These are phyloP conservation scores for Prunella strophiata DNA, from an alignment of 2,797 vertebrate species.

Conservation along the genomic window DNA sequence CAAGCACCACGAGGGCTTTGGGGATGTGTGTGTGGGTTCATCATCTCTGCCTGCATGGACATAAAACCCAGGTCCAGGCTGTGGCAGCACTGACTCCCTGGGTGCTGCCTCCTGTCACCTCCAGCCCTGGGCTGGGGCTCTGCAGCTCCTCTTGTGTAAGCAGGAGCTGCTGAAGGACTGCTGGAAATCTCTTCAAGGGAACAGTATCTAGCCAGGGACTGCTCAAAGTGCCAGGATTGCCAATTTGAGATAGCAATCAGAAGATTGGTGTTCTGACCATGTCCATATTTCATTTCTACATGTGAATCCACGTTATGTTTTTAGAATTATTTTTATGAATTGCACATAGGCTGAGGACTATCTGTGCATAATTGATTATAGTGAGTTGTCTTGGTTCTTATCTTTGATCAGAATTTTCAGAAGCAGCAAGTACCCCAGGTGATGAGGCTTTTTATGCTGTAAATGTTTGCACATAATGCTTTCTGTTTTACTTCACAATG, in stretches of 20 bases:
- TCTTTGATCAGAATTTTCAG: constrained; percentile 63
- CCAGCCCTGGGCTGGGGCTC: not conserved
- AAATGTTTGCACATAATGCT: constrained; percentile 56
- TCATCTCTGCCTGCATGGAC: not conserved
- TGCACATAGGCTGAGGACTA: not conserved
- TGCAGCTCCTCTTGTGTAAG: not conserved
- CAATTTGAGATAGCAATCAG: not conserved
- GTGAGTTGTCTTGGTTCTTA: constrained; percentile 60
- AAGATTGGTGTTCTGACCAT: constrained; percentile 38
- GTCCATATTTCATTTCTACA: constrained; percentile 35
- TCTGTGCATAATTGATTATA: constrained; percentile 62
- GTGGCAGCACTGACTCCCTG: not conserved
- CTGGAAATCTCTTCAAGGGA: not conserved
- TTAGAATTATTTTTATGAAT: constrained; percentile 49
- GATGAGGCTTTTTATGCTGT: constrained; percentile 8
- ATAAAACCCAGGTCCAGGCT: rapidly evolving
- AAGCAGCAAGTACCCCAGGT: constrained; percentile 57
- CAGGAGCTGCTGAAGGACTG: not conserved
- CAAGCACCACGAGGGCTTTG: not conserved
- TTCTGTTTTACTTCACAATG: constrained; percentile 35
- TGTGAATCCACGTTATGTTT: constrained; percentile 30
- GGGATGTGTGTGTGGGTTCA: not conserved
- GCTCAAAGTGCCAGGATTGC: not conserved
- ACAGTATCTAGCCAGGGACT: not conserved
- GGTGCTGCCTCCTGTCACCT: not conserved